phyloP scores from a whole-genome alignment of 2,888 invertebrate species.

The Anorthoa munda region DNA sequence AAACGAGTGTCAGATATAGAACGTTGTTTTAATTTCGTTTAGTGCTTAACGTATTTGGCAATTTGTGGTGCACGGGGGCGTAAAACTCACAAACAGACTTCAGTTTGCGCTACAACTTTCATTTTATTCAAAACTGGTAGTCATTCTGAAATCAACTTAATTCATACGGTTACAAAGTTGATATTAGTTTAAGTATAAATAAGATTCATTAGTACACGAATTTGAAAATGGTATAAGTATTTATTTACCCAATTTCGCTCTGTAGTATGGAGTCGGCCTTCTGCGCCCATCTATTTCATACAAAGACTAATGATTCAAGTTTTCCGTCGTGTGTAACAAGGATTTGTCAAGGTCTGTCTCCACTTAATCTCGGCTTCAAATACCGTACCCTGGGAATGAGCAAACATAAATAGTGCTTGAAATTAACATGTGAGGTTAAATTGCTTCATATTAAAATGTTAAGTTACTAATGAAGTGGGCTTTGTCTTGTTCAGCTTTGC shows the following conservation, averaged over 20 bases:
- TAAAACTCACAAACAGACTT: no score
- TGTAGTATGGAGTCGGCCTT: neutral
- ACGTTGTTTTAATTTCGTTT: no score
- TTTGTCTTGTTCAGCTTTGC: neutral
- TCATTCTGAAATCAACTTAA: no score
- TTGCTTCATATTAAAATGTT: slow-evolving; percentile 42
- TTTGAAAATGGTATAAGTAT: no score
- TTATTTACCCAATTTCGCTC: neutral
- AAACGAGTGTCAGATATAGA: no score
- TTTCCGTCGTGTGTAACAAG: slow-evolving; percentile 74
- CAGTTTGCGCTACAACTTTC: no score
- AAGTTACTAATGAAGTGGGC: neutral
- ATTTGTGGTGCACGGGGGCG: no score
- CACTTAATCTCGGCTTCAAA: slow-evolving; percentile 73
- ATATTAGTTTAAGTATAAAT: no score
- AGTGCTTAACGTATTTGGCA: no score
- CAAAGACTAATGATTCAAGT: slow-evolving; percentile 78
- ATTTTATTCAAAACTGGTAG: no score
- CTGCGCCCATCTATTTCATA: slow-evolving; percentile 9
- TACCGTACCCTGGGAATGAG: slow-evolving; percentile 55
- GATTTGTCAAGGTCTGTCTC: slow-evolving; percentile 78
- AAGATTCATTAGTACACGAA: no score
- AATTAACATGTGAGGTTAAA: slow-evolving; percentile 44
- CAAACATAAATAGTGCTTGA: slow-evolving; percentile 57
- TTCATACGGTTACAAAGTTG: no score